Evolutionary conservation across 2,888 invertebrate genomes (phyloP), one percentile per base, ranked within the genome.

Genomic region (Leptopilina syphax): DNA sequence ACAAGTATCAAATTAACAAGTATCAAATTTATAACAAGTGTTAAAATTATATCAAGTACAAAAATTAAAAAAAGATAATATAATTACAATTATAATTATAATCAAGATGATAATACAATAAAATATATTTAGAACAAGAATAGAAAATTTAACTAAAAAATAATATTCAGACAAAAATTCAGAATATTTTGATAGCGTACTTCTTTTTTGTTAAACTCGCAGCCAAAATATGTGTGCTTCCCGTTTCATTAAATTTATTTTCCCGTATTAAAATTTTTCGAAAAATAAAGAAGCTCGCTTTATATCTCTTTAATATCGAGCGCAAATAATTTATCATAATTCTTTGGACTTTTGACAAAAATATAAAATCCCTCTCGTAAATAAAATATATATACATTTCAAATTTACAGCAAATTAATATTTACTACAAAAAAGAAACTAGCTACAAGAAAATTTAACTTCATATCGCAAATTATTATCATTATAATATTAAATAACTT

Each of bases 311-410:
- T 47, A 47, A 47, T 47, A 50, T 50, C 50, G 63, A 24, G 63
- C 8, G 44, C 44, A 44, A 70, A 27, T 8, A 27, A 24, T 27
- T 54, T 54, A 54, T 54, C 70, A 70, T 70, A 34, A 70, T 54
- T 54, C 27, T 27, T 70, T 70, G 70, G 70, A 70, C 4, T 27
- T 70, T 50, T 70, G 70, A 27, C 70, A 70, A 70, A 70, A 70
- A 3, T 27, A 13, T 50, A 54, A 70, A 70, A 27, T 24, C 13
- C 13, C 24, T 13, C 54, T 54, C 13, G 12, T 5, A 3, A 3
- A 4, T 34, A 34, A 34, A 34, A 18, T 18, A 18, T 18, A 18
- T 6, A 50, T 12, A 27, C 34, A 13, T 54, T 54, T 54, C 27
- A 54, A 54, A 70, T 70, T 70, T 70, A 70, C 54, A 54, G 50